Base-by-base conservation (phyloP, 2,113 vertebrate species). In the Junco hyemalis region DNA sequence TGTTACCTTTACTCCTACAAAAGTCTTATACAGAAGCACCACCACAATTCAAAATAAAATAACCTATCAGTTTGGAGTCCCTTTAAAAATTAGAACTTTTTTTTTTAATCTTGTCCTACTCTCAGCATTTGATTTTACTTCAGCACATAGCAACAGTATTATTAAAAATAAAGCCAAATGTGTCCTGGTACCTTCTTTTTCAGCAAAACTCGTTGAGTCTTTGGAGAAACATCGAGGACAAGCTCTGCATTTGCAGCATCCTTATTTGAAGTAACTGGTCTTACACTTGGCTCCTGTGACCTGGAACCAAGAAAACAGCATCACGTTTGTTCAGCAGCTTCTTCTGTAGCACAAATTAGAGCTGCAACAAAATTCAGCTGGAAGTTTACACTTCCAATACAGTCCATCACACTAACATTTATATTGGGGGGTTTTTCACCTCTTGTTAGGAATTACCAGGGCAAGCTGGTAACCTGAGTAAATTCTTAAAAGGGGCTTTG, bases 181-280 rank as follows among this genome's bases (percentile, higher is more conserved):
- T 24, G 10, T 45, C 47, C 31, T 51, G 38, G 35, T 97, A 99
- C 99, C 99, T 99, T 99, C 95, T 99, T 99, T 92, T 99, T 99
- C 72, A 99, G 97, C 77, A 99, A 97, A 94, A 99, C 99, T 94
- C 99, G 97, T 19, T 99, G 99, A n/a, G 99, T 99, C 97, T 99
- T 99, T 14, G 98, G 98, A 50, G 99, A 99, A 86, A 99, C 99
- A 90, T 99, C 99, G 5, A 99, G 98, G 64, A 99, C 99, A 9
- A 99, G 98, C 81, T 99, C 99, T 77, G 98, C 97, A 92, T 96
- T 98, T 38, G 98, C 98, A 66, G 98, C 95, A 25, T 96, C 96
- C 25, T 97, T 98, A 76, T 97, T 98, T 17, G 98, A 98, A 84
- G 98, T 95, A 66, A 98, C 98, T 6, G 98, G 98, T 86, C 99